Conservation (phyloP, 2,797 vertebrate species). For the Galago senegalensis region DNA sequence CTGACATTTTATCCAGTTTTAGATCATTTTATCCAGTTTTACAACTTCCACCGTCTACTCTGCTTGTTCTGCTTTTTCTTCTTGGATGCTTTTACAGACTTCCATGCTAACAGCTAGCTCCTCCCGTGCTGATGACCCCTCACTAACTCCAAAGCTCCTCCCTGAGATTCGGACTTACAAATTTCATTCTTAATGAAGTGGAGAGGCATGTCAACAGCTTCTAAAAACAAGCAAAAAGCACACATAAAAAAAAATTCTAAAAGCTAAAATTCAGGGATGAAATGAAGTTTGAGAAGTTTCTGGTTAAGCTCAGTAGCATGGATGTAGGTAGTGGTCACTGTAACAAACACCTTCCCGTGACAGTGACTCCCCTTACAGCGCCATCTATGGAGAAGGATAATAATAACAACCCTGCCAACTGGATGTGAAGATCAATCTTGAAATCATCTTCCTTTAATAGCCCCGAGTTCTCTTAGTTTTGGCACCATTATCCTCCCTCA, state of each 20-base stretch:
- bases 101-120: not conserved
- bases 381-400: not conserved
- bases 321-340: no score
- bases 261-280: constrained; percentile 1
- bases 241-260: not conserved
- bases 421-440: not conserved
- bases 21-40: not conserved
- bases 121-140: not conserved
- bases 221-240: no score
- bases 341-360: not conserved
- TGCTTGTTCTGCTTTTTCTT: not conserved
- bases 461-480: not conserved
- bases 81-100: not conserved
- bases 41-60: not conserved
- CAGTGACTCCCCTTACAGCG: not conserved
- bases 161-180: not conserved
- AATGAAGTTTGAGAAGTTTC: not conserved
- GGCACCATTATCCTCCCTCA: not conserved
- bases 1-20: not conserved
- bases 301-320: no score
- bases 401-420: not conserved
- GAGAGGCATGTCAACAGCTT: not conserved
- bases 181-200: not conserved
- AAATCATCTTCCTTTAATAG: not conserved
- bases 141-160: not conserved